phyloP scores from a whole-genome alignment of 2,888 invertebrate species.

The Ctena decussata region DNA sequence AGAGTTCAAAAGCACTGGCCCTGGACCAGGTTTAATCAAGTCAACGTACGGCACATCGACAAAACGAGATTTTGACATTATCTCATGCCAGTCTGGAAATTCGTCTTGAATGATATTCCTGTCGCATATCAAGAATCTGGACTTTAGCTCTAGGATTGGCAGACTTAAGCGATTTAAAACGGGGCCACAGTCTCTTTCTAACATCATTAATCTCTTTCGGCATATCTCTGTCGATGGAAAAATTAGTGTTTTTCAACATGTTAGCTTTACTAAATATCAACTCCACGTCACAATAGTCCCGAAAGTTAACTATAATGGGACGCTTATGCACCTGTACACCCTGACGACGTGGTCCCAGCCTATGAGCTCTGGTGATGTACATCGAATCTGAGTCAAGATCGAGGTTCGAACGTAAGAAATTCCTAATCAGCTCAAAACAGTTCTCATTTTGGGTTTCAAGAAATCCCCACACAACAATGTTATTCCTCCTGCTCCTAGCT shows the following conservation, averaged over 20 bases:
- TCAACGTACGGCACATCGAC: too few species aligned
- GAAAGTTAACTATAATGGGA: slow-evolving; percentile 17
- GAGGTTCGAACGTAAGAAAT: neutral
- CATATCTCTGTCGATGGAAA: slow-evolving; percentile 8
- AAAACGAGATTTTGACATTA: too few species aligned
- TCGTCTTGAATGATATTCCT: slow-evolving; percentile 4
- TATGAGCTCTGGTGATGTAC: slow-evolving; percentile 10
- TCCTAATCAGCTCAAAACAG: slow-evolving; percentile 2
- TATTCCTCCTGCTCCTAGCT: slow-evolving; percentile 17
- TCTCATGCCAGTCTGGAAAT: slow-evolving; percentile 2
- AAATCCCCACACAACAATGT: slow-evolving; percentile 14
- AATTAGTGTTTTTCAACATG: slow-evolving; percentile 18
- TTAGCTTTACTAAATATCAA: slow-evolving; percentile 2
- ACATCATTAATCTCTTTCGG: slow-evolving; percentile 20
- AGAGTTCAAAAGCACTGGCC: too few species aligned
- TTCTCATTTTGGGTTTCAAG: slow-evolving; percentile 13
- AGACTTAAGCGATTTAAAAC: too few species aligned
- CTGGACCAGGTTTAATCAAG: too few species aligned
- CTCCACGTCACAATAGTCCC: slow-evolving; percentile 23
- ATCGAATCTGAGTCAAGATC: neutral
- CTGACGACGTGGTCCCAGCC: neutral
- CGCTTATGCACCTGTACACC: neutral
- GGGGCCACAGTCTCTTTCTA: too few species aligned
- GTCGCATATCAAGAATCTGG: too few species aligned
- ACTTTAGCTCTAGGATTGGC: too few species aligned